Base-by-base conservation (phyloP, 1,140 invertebrate genomes). In the Psix sp. region DNA sequence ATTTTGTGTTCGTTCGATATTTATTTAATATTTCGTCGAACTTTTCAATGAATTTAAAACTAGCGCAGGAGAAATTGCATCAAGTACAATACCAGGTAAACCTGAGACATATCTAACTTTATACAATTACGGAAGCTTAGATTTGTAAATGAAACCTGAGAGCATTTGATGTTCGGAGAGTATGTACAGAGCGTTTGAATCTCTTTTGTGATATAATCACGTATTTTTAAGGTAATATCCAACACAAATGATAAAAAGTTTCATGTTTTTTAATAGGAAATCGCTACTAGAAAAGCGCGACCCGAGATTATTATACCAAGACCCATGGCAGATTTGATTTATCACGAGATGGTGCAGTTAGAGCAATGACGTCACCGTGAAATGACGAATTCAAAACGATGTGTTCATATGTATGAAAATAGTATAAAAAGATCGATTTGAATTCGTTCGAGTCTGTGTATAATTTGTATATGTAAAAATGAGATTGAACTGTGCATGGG, bases 191-290 rank as follows among this genome's bases (percentile, higher is more conserved):
- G 81, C 84, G 85, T 86, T 87, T 82, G 79, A 85, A 87, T 87
- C 83, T 86, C 86, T 86, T 83, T 86, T 87, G 84, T 86, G 86
- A 87, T 87, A 87, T 87, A 87, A 86, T 86, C 84, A 82, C 86
- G 80, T 80, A 85, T 80, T 82, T 79, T 76, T 84, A 82, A 81
- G 80, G 42, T 80, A 82, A 71, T 75, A 80, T 78, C 51, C 63
- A 78, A 75, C 74, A 76, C 68, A 77, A 79, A 76, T 66, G 60
- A 73, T 80, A 77, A 78, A 79, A 77, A 80, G 84, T 83, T 86
- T 80, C 83, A 85, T 81, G 84, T 84, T 85, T 86, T 35, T 83
- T 80, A 80, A 81, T 82, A 81, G 79, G 39, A 62, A 56, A 62
- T 48, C 29, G 67, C 33, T 65, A 49, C 54, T 74, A 60, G 67